Base-by-base conservation (phyloP, 2,113 vertebrate genomes). In the Pluvialis apricaria region DNA sequence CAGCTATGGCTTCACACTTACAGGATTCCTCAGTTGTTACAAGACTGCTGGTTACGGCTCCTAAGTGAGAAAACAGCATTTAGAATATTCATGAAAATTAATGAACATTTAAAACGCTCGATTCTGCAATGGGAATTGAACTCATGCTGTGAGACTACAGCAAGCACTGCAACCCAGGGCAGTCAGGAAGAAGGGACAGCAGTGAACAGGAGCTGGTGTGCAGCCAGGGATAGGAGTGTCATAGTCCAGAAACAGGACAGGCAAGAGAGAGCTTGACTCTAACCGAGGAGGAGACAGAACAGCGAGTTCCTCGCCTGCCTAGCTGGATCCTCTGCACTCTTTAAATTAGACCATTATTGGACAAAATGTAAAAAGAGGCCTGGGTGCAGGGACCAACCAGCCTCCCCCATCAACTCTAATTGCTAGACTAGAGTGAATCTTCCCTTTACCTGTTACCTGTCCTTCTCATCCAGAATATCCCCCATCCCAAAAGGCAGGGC, bases 1-100 rank as follows among this genome's bases (percentile, higher is more conserved):
- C 98, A 98, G 99, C 94, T 10, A 98, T 98, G 92, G 98, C 99
- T 93, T 99, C 98, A 94, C 99, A 99, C 42, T 98, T 98, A 92
- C 99, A 99, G 21, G 98, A 98, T 52, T 99, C 97, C 79, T 98
- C 98, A 82, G 94, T 97, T 88, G 98, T 97, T 88, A 98, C 17
- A 19, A 98, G 97, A 72, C 95, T 98, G 92, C 97, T 98, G 5
- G 91, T 97, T 97, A 97, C 90, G 96, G 98, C 98, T 98, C 98
- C 97, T 92, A 94, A 66, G 44, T 88, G 18, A 92, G 72, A 87
- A 82, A 94, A 69, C 4, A 51, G 69, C 21, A 88, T 75, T 72
- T 34, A 93, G 42, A 68, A 15, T 15, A 47, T 81, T 86, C 81
- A 4, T 62, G 54, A 36, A 57, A 87, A 38, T 32, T 47, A 68